Percentiles rank a stretch among this genome's conserved stretches.
phyloP scores from a whole-genome alignment of 2,797 vertebrate species.

The Pangasius djambal region DNA sequence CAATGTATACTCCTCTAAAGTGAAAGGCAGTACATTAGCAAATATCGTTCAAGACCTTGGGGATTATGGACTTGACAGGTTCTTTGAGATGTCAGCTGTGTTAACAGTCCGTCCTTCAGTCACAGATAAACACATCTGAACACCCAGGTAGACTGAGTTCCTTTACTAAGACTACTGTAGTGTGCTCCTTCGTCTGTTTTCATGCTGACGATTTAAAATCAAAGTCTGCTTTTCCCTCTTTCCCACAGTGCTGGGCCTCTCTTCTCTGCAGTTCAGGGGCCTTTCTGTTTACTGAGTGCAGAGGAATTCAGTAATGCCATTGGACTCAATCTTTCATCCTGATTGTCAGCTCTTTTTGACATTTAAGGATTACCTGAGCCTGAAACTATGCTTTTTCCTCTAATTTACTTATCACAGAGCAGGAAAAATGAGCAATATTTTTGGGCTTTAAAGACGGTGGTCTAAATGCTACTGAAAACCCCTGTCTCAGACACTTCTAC shows the following conservation, averaged over 20 bases:
- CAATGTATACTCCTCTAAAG: background rate
- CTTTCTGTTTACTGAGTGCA: conserved; percentile 50
- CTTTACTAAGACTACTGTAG: background rate
- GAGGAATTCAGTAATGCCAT: conserved; percentile 43
- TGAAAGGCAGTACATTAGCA: conserved; percentile 40
- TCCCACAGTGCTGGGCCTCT: conserved; percentile 38
- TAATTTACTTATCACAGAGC: background rate
- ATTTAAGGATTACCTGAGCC: conserved; percentile 41
- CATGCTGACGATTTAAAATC: conserved; percentile 28
- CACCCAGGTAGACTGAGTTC: background rate
- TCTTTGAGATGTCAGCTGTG: conserved; percentile 33
- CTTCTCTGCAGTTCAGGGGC: conserved; percentile 40
- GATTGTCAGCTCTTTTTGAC: conserved; percentile 44
- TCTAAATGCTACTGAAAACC: background rate
- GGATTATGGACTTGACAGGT: conserved; percentile 48
- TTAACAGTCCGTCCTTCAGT: conserved; percentile 28
- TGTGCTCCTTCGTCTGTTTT: conserved; percentile 3
- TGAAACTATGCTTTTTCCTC: conserved; percentile 5
- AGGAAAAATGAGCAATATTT: background rate
- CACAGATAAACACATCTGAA: conserved; percentile 29
- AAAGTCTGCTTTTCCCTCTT: conserved; percentile 7
- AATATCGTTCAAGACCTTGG: conserved; percentile 45
- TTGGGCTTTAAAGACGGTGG: background rate
- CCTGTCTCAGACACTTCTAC: background rate
- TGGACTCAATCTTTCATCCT: conserved; percentile 41